Evolutionary conservation across 2,797 vertebrate genomes (phyloP), one percentile per base, ranked within the genome.

Genomic region (Lepidocolaptes lacrymiger): DNA sequence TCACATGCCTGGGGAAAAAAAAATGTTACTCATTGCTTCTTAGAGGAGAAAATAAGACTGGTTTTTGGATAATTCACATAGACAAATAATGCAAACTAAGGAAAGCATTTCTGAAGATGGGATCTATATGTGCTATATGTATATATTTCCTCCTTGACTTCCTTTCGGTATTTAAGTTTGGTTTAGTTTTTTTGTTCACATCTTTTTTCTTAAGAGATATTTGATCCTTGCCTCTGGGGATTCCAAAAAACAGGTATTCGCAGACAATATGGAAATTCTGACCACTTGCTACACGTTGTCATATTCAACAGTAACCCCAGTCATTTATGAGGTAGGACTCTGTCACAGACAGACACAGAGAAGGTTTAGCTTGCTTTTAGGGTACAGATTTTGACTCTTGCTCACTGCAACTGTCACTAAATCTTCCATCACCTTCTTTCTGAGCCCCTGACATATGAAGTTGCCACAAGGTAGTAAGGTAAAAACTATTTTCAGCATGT

Each of bases 191-290:
- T 51, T 51, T 16, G 1, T 63, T 75, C 28, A 21, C 21, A 39
- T 59, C 4, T 44, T 1, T 34, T 61, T 3, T 39, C 34, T 51
- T 14, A 24, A 68, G 22, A 56, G 9, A 52, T 44, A 52, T 8
- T 54, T 67, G 23, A 75, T 67, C 24, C 16, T 67, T 4, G 0
- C 14, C 21, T 43, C 4, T 0, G 2, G 34, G 59, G 22, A 56
- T 15, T 69, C 37, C 2, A 56, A 66, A 64, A 66, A 43, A 26
- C 4, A 55, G 21, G 9, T 37, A 21, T 59, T 77, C 51, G 12
- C 46, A 73, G 18, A 6, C 14, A 14, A 66, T 34, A 34, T 51
- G 37, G 26, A 54, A 44, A 69, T 66, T 69, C 15, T 36, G 28
- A 61, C 32, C 18, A 19, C 19, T 34, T 84, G 24, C 15, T 73